Conservation (phyloP, 2,888 invertebrate genomes). For the Caenorhabditis panamensis region DNA sequence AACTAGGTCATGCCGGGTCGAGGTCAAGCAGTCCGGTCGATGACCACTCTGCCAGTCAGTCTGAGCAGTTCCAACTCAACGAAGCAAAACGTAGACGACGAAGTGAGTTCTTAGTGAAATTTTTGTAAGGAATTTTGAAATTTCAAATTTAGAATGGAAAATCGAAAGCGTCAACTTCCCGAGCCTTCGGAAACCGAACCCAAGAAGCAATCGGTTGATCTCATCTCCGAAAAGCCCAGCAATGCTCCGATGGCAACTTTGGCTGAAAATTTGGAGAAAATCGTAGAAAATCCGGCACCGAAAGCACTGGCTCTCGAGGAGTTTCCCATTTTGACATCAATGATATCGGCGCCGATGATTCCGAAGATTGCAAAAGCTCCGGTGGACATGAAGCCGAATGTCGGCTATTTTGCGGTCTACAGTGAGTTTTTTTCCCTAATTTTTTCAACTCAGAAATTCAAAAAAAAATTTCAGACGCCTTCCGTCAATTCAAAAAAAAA, state of each 20-base stretch:
- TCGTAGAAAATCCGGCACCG: not conserved
- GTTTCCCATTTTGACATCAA: slow-evolving; percentile 16
- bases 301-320: not conserved
- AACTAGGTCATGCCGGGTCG: slow-evolving; percentile 41
- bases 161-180: slow-evolving; percentile 28
- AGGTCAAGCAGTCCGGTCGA: too few relatives aligned
- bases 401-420: slow-evolving; percentile 22
- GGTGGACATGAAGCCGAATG: not conserved
- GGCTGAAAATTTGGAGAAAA: not conserved
- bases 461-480: too few relatives aligned
- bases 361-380: not conserved
- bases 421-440: slow-evolving; percentile 32
- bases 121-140: not conserved
- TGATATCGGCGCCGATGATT: slow-evolving; percentile 12
- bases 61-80: not conserved
- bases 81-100: not conserved
- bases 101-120: too few relatives aligned
- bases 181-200: too few relatives aligned
- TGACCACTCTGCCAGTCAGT: not conserved
- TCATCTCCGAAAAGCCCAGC: too few relatives aligned
- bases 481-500: not conserved
- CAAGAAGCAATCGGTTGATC: slow-evolving; percentile 1
- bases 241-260: too few relatives aligned
- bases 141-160: slow-evolving; percentile 36
- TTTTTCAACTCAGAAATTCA: not conserved